Evolutionary conservation across 35 echinoderm and acorn worm genomes (phyloP).

Genomic region (Apostichopus californicus): DNA sequence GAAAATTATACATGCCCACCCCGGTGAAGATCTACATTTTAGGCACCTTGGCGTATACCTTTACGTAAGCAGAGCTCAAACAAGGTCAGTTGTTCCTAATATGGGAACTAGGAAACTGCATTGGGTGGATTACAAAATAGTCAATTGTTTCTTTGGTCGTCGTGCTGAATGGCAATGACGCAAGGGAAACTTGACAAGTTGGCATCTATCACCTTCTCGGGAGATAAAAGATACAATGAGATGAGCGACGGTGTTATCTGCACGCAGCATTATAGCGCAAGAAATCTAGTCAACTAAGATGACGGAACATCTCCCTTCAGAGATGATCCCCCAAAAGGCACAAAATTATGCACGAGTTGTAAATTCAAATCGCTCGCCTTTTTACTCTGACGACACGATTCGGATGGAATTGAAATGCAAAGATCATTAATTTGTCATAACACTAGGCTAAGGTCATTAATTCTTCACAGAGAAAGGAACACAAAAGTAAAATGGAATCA

Average conservation of each 20-base stretch:
- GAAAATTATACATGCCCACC: background rate
- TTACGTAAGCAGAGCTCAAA: background rate
- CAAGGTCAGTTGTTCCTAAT: background rate
- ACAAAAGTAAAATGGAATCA: conserved; percentile 9
- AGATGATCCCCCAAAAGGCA: conserved; percentile 9
- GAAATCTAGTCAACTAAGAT: background rate
- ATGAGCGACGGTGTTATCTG: too few species aligned
- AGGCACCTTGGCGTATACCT: background rate
- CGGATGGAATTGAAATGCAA: conserved; percentile 33
- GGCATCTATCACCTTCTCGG: conserved; percentile 2
- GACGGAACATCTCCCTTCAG: background rate
- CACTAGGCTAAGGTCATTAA: conserved; percentile 18
- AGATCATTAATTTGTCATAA: conserved; percentile 42
- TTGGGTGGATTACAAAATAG: background rate
- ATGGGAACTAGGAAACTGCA: background rate
- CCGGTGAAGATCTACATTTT: background rate
- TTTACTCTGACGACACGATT: conserved; percentile 7
- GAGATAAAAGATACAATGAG: too few species aligned
- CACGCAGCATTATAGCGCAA: too few species aligned
- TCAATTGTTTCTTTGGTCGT: background rate
- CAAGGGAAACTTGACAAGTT: conserved; percentile 13
- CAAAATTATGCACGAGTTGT: background rate
- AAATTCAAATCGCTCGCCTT: background rate
- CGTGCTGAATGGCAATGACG: conserved; percentile 1
- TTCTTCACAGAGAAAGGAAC: conserved; percentile 16